A percentile compares a stretch with the other conserved stretches of the same genome.
Conservation (phyloP, 1,140 invertebrate genomes). For the Drosophila bocqueti region DNA sequence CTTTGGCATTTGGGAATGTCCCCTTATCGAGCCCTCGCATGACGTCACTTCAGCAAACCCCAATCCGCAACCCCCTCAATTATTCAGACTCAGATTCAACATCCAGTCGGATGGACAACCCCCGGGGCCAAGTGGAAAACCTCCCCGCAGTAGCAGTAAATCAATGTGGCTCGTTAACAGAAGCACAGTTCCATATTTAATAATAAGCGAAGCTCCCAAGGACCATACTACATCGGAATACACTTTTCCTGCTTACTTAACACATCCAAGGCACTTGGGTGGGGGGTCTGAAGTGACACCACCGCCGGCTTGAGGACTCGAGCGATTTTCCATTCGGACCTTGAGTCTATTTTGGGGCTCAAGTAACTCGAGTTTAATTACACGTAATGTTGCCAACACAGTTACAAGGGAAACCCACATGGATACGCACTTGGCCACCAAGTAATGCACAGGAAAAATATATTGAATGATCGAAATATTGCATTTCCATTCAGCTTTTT, state of each 20-base stretch:
- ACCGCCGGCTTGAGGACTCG: constrained; percentile 31
- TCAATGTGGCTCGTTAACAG: constrained; percentile 16
- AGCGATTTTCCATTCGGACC: constrained; percentile 34
- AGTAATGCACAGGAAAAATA: constrained; percentile 12
- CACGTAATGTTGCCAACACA: constrained; percentile 37
- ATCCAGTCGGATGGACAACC: constrained; percentile 29
- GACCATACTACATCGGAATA: not conserved
- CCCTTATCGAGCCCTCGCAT: constrained; percentile 59
- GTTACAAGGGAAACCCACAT: constrained; percentile 21
- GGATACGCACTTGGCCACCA: constrained; percentile 27
- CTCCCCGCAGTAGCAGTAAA: constrained; percentile 33
- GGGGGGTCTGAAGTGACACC: constrained; percentile 17
- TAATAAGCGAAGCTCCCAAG: not conserved
- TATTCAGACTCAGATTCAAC: constrained; percentile 49
- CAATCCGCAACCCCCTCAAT: constrained; percentile 37
- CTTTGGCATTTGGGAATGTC: constrained; percentile 54
- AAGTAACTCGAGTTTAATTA: constrained; percentile 48
- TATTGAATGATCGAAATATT: not conserved
- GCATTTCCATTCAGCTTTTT: not conserved
- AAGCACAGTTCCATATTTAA: constrained; percentile 9
- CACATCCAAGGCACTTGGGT: not conserved
- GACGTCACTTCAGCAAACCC: constrained; percentile 59
- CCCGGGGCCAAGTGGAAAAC: constrained; percentile 33
- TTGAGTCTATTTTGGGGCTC: constrained; percentile 47
- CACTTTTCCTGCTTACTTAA: constrained; percentile 33